Conservation (phyloP, 2,888 invertebrate species). For the Zygaena filipendulae region DNA sequence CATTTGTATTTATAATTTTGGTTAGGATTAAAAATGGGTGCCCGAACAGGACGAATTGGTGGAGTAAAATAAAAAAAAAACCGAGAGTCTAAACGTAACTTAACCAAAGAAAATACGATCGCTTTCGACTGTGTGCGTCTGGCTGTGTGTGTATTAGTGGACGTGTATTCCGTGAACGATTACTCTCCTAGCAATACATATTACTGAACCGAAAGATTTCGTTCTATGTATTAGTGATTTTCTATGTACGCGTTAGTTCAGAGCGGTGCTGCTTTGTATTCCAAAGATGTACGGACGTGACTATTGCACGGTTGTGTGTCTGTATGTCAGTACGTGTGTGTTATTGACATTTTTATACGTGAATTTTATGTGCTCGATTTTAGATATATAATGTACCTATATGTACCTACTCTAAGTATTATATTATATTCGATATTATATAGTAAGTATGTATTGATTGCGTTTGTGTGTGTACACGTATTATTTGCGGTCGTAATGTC, state of each 20-base stretch:
- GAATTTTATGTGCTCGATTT: constrained; percentile 58
- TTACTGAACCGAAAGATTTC: constrained; percentile 35
- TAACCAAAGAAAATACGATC: too few species aligned
- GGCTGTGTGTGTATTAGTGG: constrained; percentile 19
- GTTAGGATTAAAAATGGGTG: too few species aligned
- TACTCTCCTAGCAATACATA: constrained; percentile 49
- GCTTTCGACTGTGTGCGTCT: background rate
- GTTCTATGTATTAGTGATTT: constrained; percentile 25
- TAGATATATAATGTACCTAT: constrained; percentile 31
- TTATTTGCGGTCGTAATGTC: constrained; percentile 48
- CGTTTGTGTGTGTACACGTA: constrained; percentile 34
- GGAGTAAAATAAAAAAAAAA: too few species aligned
- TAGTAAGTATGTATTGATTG: too few species aligned
- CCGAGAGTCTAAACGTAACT: too few species aligned
- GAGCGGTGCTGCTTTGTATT: constrained; percentile 27
- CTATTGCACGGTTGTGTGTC: too few species aligned
- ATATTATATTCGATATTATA: background rate
- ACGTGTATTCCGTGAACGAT: constrained; percentile 40
- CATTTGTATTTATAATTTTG: too few species aligned
- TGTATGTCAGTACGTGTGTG: constrained; percentile 30
- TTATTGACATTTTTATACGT: constrained; percentile 67
- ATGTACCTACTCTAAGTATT: constrained; percentile 4
- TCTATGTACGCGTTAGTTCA: constrained; percentile 19
- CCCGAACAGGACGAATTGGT: too few species aligned
- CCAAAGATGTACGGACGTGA: too few species aligned